These are phyloP conservation scores for Tapera naevia DNA, from an alignment of 2,797 vertebrate species.

Conservation along the genomic window DNA sequence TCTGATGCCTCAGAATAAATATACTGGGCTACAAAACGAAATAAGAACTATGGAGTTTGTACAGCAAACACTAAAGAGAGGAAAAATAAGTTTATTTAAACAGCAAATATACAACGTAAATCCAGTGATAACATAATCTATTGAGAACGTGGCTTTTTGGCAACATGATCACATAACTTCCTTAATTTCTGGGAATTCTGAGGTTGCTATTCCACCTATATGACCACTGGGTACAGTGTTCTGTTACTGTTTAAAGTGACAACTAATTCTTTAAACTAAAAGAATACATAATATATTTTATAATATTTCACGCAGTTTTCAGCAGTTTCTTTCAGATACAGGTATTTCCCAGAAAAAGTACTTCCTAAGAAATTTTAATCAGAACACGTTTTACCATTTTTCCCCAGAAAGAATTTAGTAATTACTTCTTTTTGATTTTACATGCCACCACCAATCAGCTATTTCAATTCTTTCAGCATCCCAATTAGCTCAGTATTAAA, in stretches of 20 bases:
- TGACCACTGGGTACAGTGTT: neutral
- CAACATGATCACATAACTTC: neutral
- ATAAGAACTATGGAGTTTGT: neutral
- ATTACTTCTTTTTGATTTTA: slow-evolving; percentile 2
- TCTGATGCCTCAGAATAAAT: neutral
- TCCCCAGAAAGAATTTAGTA: neutral
- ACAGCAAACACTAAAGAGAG: neutral
- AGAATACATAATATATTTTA: neutral
- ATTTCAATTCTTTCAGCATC: slow-evolving; percentile 19
- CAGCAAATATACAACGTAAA: neutral
- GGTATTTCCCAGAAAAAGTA: neutral
- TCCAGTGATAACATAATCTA: neutral
- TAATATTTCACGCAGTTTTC: neutral
- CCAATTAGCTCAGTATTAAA: neutral
- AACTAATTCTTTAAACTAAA: neutral
- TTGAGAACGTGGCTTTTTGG: neutral
- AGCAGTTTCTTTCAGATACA: neutral
- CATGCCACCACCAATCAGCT: neutral
- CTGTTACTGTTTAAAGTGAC: neutral
- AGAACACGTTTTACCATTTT: neutral
- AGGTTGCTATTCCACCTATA: neutral
- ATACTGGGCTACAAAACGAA: neutral
- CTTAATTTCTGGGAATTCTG: neutral
- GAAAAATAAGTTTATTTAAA: neutral
- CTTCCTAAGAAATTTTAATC: slow-evolving; percentile 17